A percentile compares a stretch with the other conserved stretches of the same genome.
phyloP scores from a whole-genome alignment of 1,140 invertebrate genomes.

The Drosophila gunungcola region DNA sequence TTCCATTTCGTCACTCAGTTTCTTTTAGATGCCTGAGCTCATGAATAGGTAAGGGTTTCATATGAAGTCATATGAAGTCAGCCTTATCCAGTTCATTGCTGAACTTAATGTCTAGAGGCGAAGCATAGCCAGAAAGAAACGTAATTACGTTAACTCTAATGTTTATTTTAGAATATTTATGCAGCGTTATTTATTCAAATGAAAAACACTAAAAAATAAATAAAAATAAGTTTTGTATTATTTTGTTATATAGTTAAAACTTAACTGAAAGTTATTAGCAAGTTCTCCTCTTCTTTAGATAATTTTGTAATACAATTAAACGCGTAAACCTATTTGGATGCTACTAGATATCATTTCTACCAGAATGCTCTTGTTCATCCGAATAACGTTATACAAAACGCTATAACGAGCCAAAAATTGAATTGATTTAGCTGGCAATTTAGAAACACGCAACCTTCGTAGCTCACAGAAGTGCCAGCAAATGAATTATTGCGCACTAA shows the following conservation, averaged over 20 bases:
- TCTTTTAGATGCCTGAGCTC: slow-evolving; percentile 14
- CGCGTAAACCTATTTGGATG: too few species aligned
- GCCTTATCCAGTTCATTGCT: background rate
- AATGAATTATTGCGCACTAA: slow-evolving; percentile 75
- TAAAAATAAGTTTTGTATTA: too few species aligned
- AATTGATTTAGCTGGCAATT: slow-evolving; percentile 53
- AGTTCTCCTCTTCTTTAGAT: too few species aligned
- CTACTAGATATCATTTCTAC: too few species aligned
- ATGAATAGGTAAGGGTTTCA: slow-evolving; percentile 10
- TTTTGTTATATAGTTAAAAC: too few species aligned
- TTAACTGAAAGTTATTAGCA: too few species aligned
- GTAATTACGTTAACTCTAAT: too few species aligned
- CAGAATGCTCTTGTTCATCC: background rate
- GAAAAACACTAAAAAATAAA: too few species aligned
- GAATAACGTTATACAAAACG: background rate
- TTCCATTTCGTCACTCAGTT: slow-evolving; percentile 32
- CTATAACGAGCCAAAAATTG: slow-evolving; percentile 19
- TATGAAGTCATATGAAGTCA: background rate
- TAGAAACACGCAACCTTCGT: slow-evolving; percentile 35
- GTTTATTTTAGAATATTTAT: too few species aligned
- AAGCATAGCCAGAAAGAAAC: too few species aligned
- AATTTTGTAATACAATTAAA: too few species aligned
- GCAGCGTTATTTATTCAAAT: too few species aligned
- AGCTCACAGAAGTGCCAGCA: slow-evolving; percentile 40
- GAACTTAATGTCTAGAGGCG: background rate